A percentile compares a stretch with the other conserved stretches of the same genome.
Evolutionary conservation across 2,888 invertebrate species (phyloP).

Genomic region (Oscheius sp.): DNA sequence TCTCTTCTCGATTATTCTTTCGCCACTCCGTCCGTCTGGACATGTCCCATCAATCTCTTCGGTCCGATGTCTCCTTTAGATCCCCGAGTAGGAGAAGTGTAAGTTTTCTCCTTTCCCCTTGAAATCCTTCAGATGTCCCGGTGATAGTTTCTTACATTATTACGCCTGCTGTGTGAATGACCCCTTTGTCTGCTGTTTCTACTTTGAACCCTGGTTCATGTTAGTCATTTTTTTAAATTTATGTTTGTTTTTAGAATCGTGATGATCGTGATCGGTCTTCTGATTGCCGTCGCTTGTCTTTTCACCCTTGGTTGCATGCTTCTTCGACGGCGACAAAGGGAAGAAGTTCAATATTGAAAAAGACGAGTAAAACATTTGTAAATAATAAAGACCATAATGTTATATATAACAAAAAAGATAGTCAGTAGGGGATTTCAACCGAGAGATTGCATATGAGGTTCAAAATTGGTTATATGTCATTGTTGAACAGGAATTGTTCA

Average conservation of each 20-base stretch:
- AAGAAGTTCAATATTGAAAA: conserved; percentile 20
- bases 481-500: too few species aligned
- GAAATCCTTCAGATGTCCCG: conserved; percentile 63
- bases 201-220: conserved; percentile 66
- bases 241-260: conserved; percentile 2
- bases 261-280: neutral
- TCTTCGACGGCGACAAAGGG: neutral
- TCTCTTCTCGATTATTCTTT: neutral
- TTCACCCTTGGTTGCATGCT: neutral
- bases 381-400: conserved; percentile 25
- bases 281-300: neutral
- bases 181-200: conserved; percentile 66
- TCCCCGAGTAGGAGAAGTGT: conserved; percentile 47
- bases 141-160: conserved; percentile 64
- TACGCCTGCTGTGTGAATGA: conserved; percentile 65
- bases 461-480: too few species aligned
- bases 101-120: conserved; percentile 27
- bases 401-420: conserved; percentile 43
- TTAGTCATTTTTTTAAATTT: conserved; percentile 35
- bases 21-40: conserved; percentile 50
- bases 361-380: neutral
- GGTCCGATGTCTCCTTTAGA: conserved; percentile 31
- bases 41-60: conserved; percentile 48
- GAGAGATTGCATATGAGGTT: too few species aligned
- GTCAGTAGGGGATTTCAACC: conserved; percentile 44